Evolutionary conservation across 1,140 invertebrate species (phyloP).

Genomic region (Thaumatotibia leucotreta): DNA sequence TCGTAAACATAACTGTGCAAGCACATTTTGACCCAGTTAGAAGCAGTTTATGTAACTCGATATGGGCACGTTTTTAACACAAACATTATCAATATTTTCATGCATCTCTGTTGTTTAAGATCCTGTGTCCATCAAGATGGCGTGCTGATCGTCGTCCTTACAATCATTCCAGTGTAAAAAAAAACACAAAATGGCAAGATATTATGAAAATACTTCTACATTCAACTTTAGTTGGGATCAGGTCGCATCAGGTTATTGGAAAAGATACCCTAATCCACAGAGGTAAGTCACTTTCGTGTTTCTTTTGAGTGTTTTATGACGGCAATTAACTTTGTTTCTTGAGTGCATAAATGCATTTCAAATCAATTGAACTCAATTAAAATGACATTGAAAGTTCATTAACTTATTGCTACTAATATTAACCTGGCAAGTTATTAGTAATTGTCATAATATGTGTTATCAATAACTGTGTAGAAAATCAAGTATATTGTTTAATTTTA

Average conservation of each 20-base stretch:
- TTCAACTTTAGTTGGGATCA: slow-evolving; percentile 95
- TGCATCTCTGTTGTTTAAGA: slow-evolving; percentile 22
- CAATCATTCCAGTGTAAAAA: slow-evolving; percentile 48
- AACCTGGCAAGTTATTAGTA: too few relatives aligned
- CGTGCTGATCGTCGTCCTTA: slow-evolving; percentile 33
- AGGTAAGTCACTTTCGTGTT: slow-evolving; percentile 78
- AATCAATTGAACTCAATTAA: too few relatives aligned
- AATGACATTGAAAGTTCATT: too few relatives aligned
- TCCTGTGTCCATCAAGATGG: slow-evolving; percentile 33
- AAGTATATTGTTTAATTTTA: too few relatives aligned
- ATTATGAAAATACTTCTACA: slow-evolving; percentile 83
- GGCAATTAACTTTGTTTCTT: too few relatives aligned
- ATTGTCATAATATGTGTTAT: too few relatives aligned
- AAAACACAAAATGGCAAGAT: slow-evolving; percentile 81
- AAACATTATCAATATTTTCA: background rate
- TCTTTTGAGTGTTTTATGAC: slow-evolving; percentile 7
- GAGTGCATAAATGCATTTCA: too few relatives aligned
- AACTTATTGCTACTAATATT: too few relatives aligned
- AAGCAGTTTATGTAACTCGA: slow-evolving; percentile 53
- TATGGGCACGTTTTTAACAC: background rate
- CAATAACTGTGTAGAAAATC: too few relatives aligned
- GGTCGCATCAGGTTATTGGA: slow-evolving; percentile 93
- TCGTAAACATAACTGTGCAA: background rate
- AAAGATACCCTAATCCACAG: slow-evolving; percentile 94
- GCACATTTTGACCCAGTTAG: slow-evolving; percentile 40